phyloP scores from a whole-genome alignment of 2,888 invertebrate species.

The Heliconius charithonia region DNA sequence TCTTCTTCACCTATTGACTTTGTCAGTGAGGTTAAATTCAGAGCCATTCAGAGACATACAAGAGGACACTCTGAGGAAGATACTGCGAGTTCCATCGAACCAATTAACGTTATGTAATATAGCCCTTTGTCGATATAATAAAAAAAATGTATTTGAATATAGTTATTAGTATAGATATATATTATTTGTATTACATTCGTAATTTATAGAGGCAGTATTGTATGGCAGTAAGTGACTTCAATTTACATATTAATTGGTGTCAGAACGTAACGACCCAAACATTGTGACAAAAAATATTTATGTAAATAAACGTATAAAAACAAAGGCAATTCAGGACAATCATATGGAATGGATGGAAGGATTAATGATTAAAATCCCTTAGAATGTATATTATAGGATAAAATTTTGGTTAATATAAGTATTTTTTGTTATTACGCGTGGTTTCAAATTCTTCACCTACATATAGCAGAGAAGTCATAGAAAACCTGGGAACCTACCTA shows the following conservation, averaged over 20 bases:
- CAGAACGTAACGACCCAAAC: conserved; percentile 60
- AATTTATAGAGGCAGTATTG: conserved; percentile 1
- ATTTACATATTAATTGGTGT: conserved; percentile 77
- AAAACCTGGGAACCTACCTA: too few species aligned
- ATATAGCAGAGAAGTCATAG: too few species aligned
- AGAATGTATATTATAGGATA: not conserved
- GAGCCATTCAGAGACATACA: too few species aligned
- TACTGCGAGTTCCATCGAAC: too few species aligned
- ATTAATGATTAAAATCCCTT: not conserved
- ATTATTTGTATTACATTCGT: not conserved
- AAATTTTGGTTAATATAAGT: not conserved
- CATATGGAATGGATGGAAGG: conserved; percentile 43
- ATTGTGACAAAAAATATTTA: conserved; percentile 49
- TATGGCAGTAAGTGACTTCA: conserved; percentile 53
- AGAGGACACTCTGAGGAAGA: too few species aligned
- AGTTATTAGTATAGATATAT: not conserved
- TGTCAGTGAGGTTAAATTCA: too few species aligned
- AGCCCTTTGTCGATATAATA: too few species aligned
- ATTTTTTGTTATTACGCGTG: not conserved
- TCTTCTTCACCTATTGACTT: too few species aligned
- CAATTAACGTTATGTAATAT: too few species aligned
- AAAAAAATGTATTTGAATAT: too few species aligned
- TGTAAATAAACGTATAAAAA: conserved; percentile 43
- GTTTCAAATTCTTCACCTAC: not conserved
- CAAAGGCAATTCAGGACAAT: conserved; percentile 49